Base-by-base conservation (phyloP, 2,888 invertebrate species). In the Heliconius ethilla region DNA sequence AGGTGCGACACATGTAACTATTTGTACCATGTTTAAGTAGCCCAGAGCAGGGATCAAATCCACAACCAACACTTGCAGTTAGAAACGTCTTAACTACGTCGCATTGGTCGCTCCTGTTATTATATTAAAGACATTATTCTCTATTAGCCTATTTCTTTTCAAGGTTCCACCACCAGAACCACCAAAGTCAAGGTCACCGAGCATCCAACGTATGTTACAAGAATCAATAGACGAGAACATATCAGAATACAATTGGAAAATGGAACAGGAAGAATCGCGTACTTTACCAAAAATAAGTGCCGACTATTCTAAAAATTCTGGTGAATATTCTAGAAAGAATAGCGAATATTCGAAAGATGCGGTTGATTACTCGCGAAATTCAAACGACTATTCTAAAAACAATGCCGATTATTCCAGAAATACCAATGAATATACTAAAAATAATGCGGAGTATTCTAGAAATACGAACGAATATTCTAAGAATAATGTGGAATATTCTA, bases 91-190 rank as follows among this genome's bases (percentile, higher is more conserved):
- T 18, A 18, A 18, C 2, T 51, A 51, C 27, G 7, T 45, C 67
- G 3, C 29, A 67, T 18, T n/a, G 62, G 1, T 2, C 18, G 37
- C 66, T 33, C 4, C 65, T 29, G 9, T 66, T 22, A 67, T 37
- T 22, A 33, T 37, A n/a, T 67, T 51, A 45, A 29, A 55, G n/a
- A 55, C 25, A 55, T 45, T 69, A 18, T 33, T 22, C 33, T 13
- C 25, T 70, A 40, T 18, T 40, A 40, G 27, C 10, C 3, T 72
- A 66, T 40, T 72, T 65, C 76, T 18, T 11, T 62, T 72, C 0
- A 79, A 95, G 95, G 92, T 96, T 1, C 96, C 96, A 72, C 96
- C 96, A 11, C 96, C 96, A 0, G 96, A 96, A 81, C 96, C 96
- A 65, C 96, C 96, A 37, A 91, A 93, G 81, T 94, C 94, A 6